Conservation (phyloP, 1,140 invertebrate genomes). For the Ptiloglossa arizonensis region DNA sequence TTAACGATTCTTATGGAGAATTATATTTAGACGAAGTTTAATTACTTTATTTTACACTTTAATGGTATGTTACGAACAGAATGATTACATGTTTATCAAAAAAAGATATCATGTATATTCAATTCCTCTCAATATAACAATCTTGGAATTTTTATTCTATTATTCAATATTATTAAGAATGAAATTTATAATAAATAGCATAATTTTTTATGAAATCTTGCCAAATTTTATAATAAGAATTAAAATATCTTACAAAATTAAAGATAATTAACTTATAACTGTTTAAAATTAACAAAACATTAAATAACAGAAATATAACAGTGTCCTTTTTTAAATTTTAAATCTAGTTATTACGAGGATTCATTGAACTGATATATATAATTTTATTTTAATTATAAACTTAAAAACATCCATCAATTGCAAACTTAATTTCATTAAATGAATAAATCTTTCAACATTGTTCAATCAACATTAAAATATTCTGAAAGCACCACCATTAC, state of each 20-base stretch:
- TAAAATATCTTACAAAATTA: neutral
- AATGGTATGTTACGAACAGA: conserved; percentile 17
- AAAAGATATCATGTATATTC: neutral
- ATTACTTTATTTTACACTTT: conserved; percentile 19
- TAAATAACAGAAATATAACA: neutral
- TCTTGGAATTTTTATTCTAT: conserved; percentile 5
- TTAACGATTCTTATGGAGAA: neutral
- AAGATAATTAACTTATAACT: neutral
- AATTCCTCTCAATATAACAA: no score
- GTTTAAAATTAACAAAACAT: neutral
- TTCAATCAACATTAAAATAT: conserved; percentile 3
- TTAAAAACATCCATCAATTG: neutral
- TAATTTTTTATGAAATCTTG: neutral
- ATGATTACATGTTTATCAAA: conserved; percentile 34
- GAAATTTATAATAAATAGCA: conserved; percentile 1
- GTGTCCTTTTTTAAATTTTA: neutral
- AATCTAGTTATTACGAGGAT: conserved; percentile 7
- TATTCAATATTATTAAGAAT: no score
- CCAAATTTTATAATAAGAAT: conserved; percentile 17
- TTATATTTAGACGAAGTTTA: neutral
- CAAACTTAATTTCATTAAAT: no score
- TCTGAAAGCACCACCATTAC: neutral
- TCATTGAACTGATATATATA: conserved; percentile 30
- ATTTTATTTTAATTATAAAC: conserved; percentile 1
- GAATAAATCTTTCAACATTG: neutral